Evolutionary conservation across 2,113 vertebrate species (phyloP).

Genomic region (Gobius niger): DNA sequence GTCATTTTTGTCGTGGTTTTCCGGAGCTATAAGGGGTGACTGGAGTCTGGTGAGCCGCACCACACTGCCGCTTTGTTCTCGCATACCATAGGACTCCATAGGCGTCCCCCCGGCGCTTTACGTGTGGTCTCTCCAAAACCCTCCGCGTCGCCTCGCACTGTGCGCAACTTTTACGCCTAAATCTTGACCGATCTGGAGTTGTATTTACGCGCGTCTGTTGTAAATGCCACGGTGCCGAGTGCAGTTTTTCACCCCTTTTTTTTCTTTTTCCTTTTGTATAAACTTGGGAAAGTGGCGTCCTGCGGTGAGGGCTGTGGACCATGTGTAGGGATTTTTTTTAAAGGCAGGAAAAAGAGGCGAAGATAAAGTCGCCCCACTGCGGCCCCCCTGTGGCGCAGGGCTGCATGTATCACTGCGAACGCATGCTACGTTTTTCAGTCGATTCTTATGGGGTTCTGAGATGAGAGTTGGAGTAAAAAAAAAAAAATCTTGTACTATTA

Average conservation of each 20-base stretch:
- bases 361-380: not conserved
- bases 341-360: not conserved
- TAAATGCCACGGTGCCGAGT: not conserved
- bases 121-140: no score
- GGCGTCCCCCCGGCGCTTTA: not conserved
- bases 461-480: no score
- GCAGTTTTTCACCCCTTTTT: not conserved
- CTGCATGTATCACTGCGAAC: not conserved
- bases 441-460: no score
- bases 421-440: no score
- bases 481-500: no score
- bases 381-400: not conserved
- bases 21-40: conserved; percentile 27
- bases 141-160: no score
- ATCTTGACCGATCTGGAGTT: not conserved
- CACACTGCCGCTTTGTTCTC: conserved; percentile 62
- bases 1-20: not conserved
- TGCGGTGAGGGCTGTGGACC: not conserved
- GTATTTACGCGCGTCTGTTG: not conserved
- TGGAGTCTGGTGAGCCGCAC: conserved; percentile 11
- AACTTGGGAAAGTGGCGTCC: conserved; percentile 6
- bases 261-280: no score
- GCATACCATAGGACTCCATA: conserved; percentile 28
- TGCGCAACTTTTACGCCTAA: not conserved
- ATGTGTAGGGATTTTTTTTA: not conserved